Conservation (phyloP, 2,888 invertebrate genomes). For the Netelia fuscicornis region DNA sequence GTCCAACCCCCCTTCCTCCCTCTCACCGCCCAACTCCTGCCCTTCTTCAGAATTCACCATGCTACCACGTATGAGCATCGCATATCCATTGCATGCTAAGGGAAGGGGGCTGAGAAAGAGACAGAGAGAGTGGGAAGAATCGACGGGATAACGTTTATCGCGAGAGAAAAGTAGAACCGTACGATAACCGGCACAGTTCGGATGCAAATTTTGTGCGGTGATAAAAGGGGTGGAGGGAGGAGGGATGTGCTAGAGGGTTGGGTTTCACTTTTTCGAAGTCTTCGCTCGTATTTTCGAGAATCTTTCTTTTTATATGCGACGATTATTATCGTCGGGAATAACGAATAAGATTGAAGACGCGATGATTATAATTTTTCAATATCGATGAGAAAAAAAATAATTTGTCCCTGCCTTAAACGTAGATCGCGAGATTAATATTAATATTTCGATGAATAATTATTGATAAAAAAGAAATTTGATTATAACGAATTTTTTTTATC, state of each 20-base stretch:
- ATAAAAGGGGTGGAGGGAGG: not conserved
- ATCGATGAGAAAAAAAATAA: no score
- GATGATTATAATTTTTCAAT: no score
- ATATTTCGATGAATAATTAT: no score
- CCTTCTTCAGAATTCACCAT: not conserved
- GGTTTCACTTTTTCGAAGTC: no score
- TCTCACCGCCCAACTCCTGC: not conserved
- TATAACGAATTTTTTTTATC: no score
- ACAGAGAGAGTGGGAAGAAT: not conserved
- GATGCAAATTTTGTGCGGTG: not conserved
- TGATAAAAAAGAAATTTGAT: no score
- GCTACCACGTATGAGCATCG: not conserved
- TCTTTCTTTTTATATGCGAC: no score
- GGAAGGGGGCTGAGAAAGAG: not conserved
- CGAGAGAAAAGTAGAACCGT: not conserved
- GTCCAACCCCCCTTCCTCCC: not conserved
- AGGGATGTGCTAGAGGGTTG: not conserved
- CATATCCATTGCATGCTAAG: not conserved
- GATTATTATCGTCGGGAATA: no score
- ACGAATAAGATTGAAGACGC: no score
- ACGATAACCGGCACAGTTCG: not conserved
- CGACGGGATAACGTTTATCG: slow-evolving; percentile 31
- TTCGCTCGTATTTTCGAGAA: no score
- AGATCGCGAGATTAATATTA: no score
- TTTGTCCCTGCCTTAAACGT: no score